Evolutionary conservation across 2,888 invertebrate genomes (phyloP).

Genomic region (Temnothorax ravouxi): DNA sequence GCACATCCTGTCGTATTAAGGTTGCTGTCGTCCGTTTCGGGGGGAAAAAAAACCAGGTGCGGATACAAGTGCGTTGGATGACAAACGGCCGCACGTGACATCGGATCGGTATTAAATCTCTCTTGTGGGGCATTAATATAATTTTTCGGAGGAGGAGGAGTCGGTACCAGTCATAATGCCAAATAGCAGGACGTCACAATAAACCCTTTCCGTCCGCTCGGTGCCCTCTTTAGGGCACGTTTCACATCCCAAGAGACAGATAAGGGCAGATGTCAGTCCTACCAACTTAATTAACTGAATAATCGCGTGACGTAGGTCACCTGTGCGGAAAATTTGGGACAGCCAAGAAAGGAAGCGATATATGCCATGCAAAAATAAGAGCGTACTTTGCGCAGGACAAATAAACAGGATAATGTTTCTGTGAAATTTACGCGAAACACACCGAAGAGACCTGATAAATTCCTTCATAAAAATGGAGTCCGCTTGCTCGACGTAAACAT

Average conservation of each 20-base stretch:
- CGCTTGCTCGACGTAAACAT: neutral
- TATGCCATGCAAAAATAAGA: neutral
- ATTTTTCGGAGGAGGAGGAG: slow-evolving; percentile 3
- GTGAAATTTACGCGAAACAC: neutral
- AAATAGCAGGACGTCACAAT: neutral
- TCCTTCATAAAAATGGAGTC: neutral
- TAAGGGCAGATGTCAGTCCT: slow-evolving; percentile 42
- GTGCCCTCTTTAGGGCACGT: slow-evolving; percentile 4
- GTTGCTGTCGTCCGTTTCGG: neutral
- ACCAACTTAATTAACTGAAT: slow-evolving; percentile 47
- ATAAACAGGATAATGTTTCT: neutral
- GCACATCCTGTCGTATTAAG: slow-evolving; percentile 31
- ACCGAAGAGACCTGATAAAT: neutral
- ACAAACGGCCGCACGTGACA: slow-evolving; percentile 33
- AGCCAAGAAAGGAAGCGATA: neutral
- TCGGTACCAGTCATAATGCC: neutral
- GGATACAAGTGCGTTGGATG: slow-evolving; percentile 23
- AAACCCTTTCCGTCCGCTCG: slow-evolving; percentile 13
- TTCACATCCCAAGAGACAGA: slow-evolving; percentile 34
- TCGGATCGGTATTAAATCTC: slow-evolving; percentile 35
- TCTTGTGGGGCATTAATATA: slow-evolving; percentile 25
- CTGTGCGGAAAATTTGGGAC: slow-evolving; percentile 22
- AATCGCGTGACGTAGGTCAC: slow-evolving; percentile 45
- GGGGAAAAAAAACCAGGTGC: slow-evolving; percentile 30
- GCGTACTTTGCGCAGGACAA: neutral